Base-by-base conservation (phyloP, 2,888 invertebrate species). In the Scrobipalpa costella region DNA sequence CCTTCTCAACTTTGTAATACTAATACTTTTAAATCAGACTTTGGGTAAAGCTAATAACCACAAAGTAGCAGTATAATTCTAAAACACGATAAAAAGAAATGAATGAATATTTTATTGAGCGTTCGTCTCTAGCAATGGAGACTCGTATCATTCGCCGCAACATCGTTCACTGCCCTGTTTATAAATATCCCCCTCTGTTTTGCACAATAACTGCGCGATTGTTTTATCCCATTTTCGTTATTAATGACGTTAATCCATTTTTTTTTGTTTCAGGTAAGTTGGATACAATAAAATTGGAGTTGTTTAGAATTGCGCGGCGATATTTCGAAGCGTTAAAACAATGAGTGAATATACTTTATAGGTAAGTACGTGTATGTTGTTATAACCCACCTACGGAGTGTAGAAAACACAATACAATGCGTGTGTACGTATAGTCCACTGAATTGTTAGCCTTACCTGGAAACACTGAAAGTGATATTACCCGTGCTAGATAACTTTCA, bases 261-360 rank as follows among this genome's bases (percentile, higher is more conserved):
- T 76, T 77, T 82, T 77, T 80, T 67, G 70, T 86, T 87, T 78
- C 85, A 89, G 89, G 89, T 90, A 89, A 89, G 88, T 85, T 75
- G 74, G 69, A 68, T 71, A 73, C 77, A 79, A 79, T 80, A 76
- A 79, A 83, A 79, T 75, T 73, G 71, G 71, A 67, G 66, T 73
- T 84, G 79, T 83, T 83, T 82, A 75, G 79, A 81, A 81, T 76
- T 74, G 70, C 74, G 70, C 67, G 17, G 66, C 67, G 67, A 67
- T 70, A 74, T 77, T 75, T 75, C 69, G 69, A 67, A 66, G 70
- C 70, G 71, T 72, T 71, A 70, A 67, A 79, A 80, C 79, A 81
- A 81, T 79, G 77, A 70, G 65, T 63, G 57, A 61, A 60, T 63
- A 57, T 59, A 64, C 64, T 40, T 55, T 6, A 7, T 15, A 44